Percentiles rank a stretch among this genome's conserved stretches.
Conservation (phyloP, 1,140 invertebrate species). For the Anastatus disparis region DNA sequence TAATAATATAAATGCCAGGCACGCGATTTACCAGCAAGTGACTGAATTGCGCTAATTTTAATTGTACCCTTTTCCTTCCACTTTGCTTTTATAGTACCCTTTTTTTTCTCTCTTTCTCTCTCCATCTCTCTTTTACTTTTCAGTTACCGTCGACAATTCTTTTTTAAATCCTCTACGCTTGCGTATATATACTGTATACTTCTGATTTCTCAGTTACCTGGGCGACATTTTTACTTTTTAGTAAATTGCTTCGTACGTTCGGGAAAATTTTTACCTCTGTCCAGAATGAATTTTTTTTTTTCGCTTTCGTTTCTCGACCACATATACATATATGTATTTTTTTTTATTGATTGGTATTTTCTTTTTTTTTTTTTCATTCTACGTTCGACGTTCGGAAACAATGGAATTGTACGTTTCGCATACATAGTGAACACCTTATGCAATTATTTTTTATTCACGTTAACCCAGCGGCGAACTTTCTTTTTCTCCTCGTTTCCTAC, state of each 20-base stretch:
- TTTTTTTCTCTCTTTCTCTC: slow-evolving; percentile 7
- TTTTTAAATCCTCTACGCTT: neutral
- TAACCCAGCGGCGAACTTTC: no score
- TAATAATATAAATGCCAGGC: slow-evolving; percentile 62
- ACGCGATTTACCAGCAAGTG: slow-evolving; percentile 56
- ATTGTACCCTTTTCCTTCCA: slow-evolving; percentile 55
- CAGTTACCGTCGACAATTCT: slow-evolving; percentile 23
- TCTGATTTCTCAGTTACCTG: slow-evolving; percentile 24
- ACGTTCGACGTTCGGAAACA: slow-evolving; percentile 20
- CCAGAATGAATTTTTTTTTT: neutral
- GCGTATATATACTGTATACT: no score
- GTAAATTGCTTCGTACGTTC: slow-evolving; percentile 27
- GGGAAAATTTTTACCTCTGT: slow-evolving; percentile 19
- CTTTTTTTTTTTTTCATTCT: neutral
- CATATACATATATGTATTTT: no score
- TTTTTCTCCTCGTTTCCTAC: neutral
- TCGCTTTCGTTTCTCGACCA: no score
- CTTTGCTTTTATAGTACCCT: neutral
- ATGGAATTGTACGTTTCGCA: slow-evolving; percentile 10
- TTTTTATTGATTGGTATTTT: no score
- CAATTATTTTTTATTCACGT: neutral
- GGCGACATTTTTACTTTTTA: slow-evolving; percentile 44
- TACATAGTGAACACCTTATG: neutral
- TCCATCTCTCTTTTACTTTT: neutral
- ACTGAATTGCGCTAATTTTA: slow-evolving; percentile 65